Evolutionary conservation across 1,140 invertebrate species (phyloP).

Genomic region (Sminthurinus signatus): DNA sequence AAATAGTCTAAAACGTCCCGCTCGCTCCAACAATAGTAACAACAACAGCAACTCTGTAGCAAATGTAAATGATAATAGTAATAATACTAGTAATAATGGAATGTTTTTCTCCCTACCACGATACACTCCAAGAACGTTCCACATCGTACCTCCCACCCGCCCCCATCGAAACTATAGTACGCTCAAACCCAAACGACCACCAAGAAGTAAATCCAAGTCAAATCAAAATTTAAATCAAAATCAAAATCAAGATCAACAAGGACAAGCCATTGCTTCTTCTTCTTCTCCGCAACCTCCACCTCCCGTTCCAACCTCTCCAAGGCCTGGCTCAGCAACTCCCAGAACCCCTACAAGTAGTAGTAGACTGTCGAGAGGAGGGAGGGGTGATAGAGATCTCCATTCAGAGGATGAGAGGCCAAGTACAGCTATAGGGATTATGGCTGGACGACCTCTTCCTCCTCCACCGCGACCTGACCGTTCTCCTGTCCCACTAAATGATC

Average conservation of each 20-base stretch:
- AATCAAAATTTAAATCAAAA: slow-evolving; percentile 9
- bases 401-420: slow-evolving; percentile 23
- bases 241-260: neutral
- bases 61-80: too few species aligned
- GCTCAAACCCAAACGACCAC: slow-evolving; percentile 33
- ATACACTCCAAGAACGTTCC: slow-evolving; percentile 35
- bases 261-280: neutral
- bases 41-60: too few species aligned
- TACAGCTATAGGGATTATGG: slow-evolving; percentile 32
- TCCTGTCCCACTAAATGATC: slow-evolving; percentile 26
- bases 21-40: neutral
- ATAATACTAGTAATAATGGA: slow-evolving; percentile 1
- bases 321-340: neutral
- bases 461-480: slow-evolving; percentile 33
- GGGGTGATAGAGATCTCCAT: too few species aligned
- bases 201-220: slow-evolving; percentile 25
- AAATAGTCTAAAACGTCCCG: slow-evolving; percentile 22
- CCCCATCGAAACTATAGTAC: slow-evolving; percentile 38
- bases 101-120: slow-evolving; percentile 36
- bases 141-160: slow-evolving; percentile 36
- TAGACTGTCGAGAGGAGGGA: neutral
- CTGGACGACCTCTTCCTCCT: slow-evolving; percentile 36
- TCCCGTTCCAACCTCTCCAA: neutral
- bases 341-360: neutral
- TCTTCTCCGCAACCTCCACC: neutral